These are phyloP conservation scores for Geotrupes spiniger DNA, from an alignment of 2,888 invertebrate species.

Conservation along the genomic window DNA sequence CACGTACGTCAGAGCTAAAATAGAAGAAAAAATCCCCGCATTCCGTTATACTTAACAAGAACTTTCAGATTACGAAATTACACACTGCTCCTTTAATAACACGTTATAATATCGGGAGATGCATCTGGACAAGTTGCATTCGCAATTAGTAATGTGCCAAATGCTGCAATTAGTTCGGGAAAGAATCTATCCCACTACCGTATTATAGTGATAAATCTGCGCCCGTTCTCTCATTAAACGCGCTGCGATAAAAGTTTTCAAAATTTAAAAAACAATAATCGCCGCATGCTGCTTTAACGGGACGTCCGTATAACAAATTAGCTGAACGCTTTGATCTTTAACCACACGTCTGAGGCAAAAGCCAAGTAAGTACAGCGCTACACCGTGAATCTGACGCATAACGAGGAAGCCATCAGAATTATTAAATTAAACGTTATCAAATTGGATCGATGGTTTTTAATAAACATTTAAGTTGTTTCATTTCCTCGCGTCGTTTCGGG, in stretches of 20 bases:
- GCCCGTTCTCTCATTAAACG: no score
- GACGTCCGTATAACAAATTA: no score
- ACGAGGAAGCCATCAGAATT: no score
- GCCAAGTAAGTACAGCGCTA: no score
- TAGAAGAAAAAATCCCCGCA: slow-evolving; percentile 16
- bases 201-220: slow-evolving; percentile 11
- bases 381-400: no score
- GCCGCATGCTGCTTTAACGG: neutral
- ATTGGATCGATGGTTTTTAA: no score
- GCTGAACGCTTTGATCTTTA: no score
- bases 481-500: no score
- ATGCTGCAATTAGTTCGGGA: slow-evolving; percentile 17
- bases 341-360: no score
- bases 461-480: no score
- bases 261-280: neutral
- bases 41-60: slow-evolving; percentile 23
- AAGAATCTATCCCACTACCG: slow-evolving; percentile 14
- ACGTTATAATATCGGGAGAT: slow-evolving; percentile 17
- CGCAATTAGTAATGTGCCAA: slow-evolving; percentile 15
- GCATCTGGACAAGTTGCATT: slow-evolving; percentile 13
- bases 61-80: slow-evolving; percentile 21
- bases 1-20: slow-evolving; percentile 15
- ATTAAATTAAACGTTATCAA: no score
- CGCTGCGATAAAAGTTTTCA: no score
- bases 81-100: slow-evolving; percentile 17